Evolutionary conservation across 2,113 vertebrate genomes (phyloP), one percentile per base, ranked within the genome.

Genomic region (Kobus ellipsiprymnus): DNA sequence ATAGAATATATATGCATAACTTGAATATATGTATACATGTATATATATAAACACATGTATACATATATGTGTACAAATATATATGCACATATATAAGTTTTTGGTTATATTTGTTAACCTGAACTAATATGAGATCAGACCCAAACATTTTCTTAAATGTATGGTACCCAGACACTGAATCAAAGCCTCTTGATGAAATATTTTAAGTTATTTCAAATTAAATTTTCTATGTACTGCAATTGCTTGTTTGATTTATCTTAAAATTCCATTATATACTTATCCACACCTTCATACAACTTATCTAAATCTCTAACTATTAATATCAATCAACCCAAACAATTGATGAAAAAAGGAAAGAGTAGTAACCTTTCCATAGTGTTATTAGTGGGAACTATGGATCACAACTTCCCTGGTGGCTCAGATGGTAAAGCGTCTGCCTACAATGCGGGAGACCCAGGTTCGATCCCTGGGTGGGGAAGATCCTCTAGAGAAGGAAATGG

Each of bases 161-260:
- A 33, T 90, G 29, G 19, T 93, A 52, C 80, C 40, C 52, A 96
- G 77, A 27, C 87, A 91, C 30, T 59, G 36, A 97, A 83, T 91
- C 92, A 87, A 91, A 81, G 71, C 16, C 90, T 96, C 57, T 90
- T 86, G 57, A 91, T 95, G 71, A 91, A 94, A 89, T 97, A 95
- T 95, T 96, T 97, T 93, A 96, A 95, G 59, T 97, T 97, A 97
- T 97, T 97, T 98, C 55, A 91, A 93, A 97, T 97, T 98, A 98
- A 98, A 98, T 87, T 96, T 98, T 97, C 92, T 98, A 91, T 96
- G 78, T 78, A 94, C 55, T 95, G 5, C 57, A 96, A 86, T 87
- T 93, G 33, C 25, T 91, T 96, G 82, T 93, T 87, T 87, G 46
- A 50, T 84, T 96, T 85, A 88, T 95, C 87, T 90, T 95, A 88